phyloP scores from a whole-genome alignment of 1,140 invertebrate genomes.

The Tribolium castaneum region DNA sequence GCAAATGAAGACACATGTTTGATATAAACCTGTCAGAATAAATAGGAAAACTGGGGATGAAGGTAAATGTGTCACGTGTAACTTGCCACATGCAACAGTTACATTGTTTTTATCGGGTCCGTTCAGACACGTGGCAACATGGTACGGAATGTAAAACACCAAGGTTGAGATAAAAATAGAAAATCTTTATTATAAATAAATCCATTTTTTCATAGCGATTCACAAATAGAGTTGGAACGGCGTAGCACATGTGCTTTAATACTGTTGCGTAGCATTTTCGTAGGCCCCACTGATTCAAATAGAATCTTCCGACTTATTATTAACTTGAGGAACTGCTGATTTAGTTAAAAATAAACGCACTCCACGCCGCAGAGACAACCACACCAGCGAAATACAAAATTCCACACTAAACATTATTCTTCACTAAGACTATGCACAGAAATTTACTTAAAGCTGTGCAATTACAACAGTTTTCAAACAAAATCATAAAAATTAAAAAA shows the following conservation, averaged over 20 bases:
- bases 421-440: too few relatives aligned
- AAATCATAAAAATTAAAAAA: too few relatives aligned
- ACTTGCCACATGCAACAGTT: conserved; percentile 49
- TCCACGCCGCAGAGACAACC: not conserved
- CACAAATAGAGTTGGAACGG: conserved; percentile 55
- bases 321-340: conserved; percentile 35
- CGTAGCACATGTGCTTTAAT: conserved; percentile 34
- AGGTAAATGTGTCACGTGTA: conserved; percentile 46
- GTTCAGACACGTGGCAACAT: conserved; percentile 57
- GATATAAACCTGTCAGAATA: not conserved
- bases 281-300: conserved; percentile 21
- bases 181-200: conserved; percentile 64
- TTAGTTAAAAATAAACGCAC: conserved; percentile 35
- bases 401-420: too few relatives aligned
- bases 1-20: not conserved
- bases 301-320: conserved; percentile 37
- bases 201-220: conserved; percentile 58
- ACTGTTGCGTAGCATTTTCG: conserved; percentile 41
- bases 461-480: too few relatives aligned
- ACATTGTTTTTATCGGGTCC: conserved; percentile 53
- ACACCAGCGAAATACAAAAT: not conserved
- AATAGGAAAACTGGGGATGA: not conserved
- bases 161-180: conserved; percentile 63
- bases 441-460: too few relatives aligned
- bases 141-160: conserved; percentile 60